phyloP scores from a whole-genome alignment of 2,797 vertebrate genomes.

The Enoplosus armatus region DNA sequence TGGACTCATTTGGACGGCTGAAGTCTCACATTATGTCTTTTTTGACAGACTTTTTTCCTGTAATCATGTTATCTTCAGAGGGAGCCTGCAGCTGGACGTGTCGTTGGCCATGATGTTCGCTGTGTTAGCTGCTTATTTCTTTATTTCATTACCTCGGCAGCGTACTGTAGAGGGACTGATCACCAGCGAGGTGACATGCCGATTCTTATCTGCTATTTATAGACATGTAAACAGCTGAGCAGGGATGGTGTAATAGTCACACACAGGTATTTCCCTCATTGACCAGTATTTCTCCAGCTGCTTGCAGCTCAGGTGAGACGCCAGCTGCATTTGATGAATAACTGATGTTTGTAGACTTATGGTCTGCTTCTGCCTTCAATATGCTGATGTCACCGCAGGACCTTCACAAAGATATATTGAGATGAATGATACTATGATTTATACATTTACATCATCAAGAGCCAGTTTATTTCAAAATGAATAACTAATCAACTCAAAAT shows the following conservation, averaged over 20 bases:
- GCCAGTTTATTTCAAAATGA: no score
- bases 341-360: neutral
- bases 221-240: neutral
- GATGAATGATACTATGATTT: no score
- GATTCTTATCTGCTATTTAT: neutral
- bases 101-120: no score
- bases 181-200: neutral
- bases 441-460: no score
- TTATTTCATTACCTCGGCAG: neutral
- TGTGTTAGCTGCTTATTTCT: neutral
- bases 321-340: neutral
- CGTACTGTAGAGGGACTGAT: neutral
- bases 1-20: no score
- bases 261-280: neutral
- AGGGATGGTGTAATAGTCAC: neutral
- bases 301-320: neutral
- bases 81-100: neutral
- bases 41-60: neutral
- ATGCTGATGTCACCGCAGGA: no score
- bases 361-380: no score
- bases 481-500: neutral
- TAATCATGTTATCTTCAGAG: neutral
- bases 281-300: neutral
- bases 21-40: no score
- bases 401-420: no score